phyloP scores from a whole-genome alignment of 2,113 vertebrate species.

The Menura novaehollandiae region DNA sequence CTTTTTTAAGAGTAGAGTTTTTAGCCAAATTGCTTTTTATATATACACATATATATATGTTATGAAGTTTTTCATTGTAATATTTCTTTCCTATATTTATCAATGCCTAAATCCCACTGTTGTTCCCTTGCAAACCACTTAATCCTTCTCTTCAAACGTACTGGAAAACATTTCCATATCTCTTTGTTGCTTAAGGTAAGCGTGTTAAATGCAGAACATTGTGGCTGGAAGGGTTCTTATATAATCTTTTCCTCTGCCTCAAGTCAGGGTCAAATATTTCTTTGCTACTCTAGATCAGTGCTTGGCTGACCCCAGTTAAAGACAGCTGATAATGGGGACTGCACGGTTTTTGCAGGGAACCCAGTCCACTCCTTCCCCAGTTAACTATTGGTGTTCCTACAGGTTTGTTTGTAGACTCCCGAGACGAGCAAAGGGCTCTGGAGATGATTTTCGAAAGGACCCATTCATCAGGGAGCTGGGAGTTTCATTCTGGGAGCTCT shows the following conservation, averaged over 20 bases:
- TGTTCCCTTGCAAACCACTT: background rate
- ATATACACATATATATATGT: background rate
- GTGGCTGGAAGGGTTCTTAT: background rate
- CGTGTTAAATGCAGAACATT: background rate
- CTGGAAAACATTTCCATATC: background rate
- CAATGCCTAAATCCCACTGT: background rate
- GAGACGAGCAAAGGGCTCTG: background rate
- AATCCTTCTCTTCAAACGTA: background rate
- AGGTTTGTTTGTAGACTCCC: background rate
- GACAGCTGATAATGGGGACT: background rate
- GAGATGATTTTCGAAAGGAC: background rate
- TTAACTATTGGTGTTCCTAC: background rate
- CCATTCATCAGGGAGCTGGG: background rate
- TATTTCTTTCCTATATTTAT: background rate
- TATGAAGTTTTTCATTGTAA: background rate
- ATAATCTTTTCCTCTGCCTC: slow-evolving; percentile 9
- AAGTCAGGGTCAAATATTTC: slow-evolving; percentile 30
- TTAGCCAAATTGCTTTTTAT: background rate
- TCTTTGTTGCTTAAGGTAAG: background rate
- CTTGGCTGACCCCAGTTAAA: slow-evolving; percentile 22
- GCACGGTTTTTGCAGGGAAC: background rate
- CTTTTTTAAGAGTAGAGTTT: background rate
- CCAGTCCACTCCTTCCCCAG: background rate
- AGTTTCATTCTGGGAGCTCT: background rate
- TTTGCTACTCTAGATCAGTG: background rate